Evolutionary conservation across 35 echinoderm and acorn worm genomes (phyloP), one percentile per base, ranked within the genome.

Genomic region (Chiridota heheva): DNA sequence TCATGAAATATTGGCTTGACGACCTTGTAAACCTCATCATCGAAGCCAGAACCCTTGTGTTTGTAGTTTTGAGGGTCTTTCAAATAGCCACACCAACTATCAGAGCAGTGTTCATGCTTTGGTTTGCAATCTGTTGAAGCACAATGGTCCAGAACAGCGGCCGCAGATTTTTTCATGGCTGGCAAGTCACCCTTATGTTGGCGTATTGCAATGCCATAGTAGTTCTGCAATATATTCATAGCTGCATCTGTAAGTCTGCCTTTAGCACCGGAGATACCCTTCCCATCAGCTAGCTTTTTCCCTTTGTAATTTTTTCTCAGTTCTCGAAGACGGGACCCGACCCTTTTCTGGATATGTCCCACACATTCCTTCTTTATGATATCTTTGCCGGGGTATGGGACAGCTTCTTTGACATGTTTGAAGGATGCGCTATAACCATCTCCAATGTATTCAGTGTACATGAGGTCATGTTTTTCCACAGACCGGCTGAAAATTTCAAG

Each of bases 391-490:
- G 70, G 1, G 41, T 78, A 78, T 28, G 75, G 75, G 8, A 60
- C 60, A 33, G 75, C 24, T 37, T 60, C 56, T 3, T 15, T 6
- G 35, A 78, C 56, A 26, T 78, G 46, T 20, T 33, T 59, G 75
- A 78, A 78, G 27, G 47, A 25, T 35, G 75, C 45, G 60, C n/a
- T 44, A 41, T 78, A 47, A 16, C 75, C 75, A 78, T 78, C 43
- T 1, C 72, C 72, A 25, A 76, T 76, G 36, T 80, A 80, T 40
- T 81, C n/a, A 42, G 60, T 81, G 41, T 64, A 81, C 41, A 26
- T 3, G 2, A 66, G 38, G 18, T 32, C 2, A 66, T 66, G 45
- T 32, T 1, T 46, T 35, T 3, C 10, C n/a, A 38, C 33, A 2
- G 78, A 81, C 0, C 78, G 0, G 25, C 27, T 5, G 20, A 81